Percentiles rank a stretch among this genome's conserved stretches.
Conservation (phyloP, 2,797 vertebrate species). For the Alexandromys oeconomus region DNA sequence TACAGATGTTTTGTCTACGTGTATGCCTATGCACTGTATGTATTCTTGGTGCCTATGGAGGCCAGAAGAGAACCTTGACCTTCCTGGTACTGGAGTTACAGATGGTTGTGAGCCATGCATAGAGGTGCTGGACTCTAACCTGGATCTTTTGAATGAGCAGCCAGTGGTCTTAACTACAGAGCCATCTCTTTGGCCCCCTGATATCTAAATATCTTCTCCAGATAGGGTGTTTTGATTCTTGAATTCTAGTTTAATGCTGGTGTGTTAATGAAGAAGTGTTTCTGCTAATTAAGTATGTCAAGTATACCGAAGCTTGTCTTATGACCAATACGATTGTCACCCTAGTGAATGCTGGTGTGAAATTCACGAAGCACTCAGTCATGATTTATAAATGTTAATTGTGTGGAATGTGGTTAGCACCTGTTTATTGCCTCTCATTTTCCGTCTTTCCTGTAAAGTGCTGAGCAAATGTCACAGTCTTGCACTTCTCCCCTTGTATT, state of each 20-base stretch:
- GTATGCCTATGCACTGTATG: not conserved
- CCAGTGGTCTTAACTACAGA: too few species aligned
- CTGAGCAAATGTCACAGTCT: not conserved
- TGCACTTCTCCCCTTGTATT: not conserved
- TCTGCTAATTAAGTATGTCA: not conserved
- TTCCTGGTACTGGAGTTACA: not conserved
- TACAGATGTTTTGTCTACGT: not conserved
- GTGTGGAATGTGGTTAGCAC: not conserved
- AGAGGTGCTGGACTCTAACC: not conserved
- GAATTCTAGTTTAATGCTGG: slow-evolving; percentile 52
- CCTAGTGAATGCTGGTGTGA: not conserved
- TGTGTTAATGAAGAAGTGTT: not conserved
- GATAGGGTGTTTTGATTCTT: not conserved
- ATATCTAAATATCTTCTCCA: slow-evolving; percentile 23
- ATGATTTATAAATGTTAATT: not conserved
- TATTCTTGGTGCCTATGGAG: not conserved
- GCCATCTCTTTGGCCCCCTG: not conserved
- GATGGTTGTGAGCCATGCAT: not conserved
- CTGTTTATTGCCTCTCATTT: not conserved
- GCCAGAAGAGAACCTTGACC: not conserved
- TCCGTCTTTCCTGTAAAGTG: not conserved
- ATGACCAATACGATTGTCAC: not conserved
- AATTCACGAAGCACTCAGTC: not conserved
- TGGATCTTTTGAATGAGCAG: not conserved
- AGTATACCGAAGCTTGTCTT: not conserved